Evolutionary conservation across 2,888 invertebrate species (phyloP).

Genomic region (Phengaris alcon): DNA sequence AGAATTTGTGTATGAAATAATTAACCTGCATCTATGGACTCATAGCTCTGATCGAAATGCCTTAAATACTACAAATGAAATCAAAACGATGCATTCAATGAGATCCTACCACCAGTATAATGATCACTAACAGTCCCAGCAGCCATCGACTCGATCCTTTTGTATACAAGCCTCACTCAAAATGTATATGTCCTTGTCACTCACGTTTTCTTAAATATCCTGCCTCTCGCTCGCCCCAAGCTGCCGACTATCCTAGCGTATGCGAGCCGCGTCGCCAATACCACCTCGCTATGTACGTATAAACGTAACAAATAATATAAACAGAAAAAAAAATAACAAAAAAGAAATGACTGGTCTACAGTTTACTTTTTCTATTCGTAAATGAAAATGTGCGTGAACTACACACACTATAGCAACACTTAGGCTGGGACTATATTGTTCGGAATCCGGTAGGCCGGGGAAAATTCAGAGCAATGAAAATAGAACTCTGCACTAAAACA

Average conservation of each 20-base stretch:
- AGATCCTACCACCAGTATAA: not conserved
- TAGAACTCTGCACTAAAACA: no score
- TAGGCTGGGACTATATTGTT: no score
- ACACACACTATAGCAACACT: not conserved
- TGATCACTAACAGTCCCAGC: conserved; percentile 3
- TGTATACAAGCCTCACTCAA: not conserved
- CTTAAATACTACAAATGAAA: not conserved
- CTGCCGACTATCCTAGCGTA: conserved; percentile 65
- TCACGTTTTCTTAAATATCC: conserved; percentile 74
- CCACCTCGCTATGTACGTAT: conserved; percentile 51
- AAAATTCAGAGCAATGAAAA: no score
- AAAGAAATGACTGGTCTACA: not conserved
- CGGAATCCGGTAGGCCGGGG: no score
- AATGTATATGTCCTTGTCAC: conserved; percentile 47
- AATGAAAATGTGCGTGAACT: not conserved
- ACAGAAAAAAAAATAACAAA: not conserved
- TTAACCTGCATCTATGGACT: no score
- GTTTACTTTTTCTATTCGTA: not conserved
- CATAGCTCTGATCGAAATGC: not conserved
- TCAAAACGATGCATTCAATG: not conserved
- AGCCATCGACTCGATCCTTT: not conserved
- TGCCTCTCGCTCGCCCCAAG: conserved; percentile 66
- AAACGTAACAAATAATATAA: conserved; percentile 27
- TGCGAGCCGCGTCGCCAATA: conserved; percentile 57
- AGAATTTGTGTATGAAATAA: no score